Evolutionary conservation across 2,113 vertebrate genomes (phyloP).

Genomic region (Microtus ochrogaster): DNA sequence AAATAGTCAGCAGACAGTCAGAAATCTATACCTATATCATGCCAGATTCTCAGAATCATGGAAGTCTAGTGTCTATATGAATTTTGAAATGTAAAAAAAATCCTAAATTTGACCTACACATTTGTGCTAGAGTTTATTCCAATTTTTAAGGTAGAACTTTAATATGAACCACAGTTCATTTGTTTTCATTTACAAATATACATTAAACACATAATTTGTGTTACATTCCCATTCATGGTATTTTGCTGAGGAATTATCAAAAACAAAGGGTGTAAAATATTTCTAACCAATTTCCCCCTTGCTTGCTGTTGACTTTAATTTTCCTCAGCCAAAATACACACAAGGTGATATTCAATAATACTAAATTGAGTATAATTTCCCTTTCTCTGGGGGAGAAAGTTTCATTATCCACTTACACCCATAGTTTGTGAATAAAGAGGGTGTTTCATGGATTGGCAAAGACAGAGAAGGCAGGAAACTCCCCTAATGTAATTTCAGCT

Average conservation of each 20-base stretch:
- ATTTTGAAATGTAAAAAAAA: neutral
- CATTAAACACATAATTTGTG: conserved; percentile 41
- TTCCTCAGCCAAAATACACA: conserved; percentile 73
- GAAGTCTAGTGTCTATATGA: neutral
- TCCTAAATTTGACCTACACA: neutral
- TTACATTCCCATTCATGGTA: neutral
- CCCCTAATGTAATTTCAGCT: conserved; percentile 82
- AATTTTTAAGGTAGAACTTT: neutral
- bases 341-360: conserved; percentile 79
- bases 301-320: conserved; percentile 81
- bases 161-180: conserved; percentile 23
- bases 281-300: conserved; percentile 68
- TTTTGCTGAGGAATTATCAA: conserved; percentile 37
- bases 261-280: conserved; percentile 68
- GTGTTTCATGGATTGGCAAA: conserved; percentile 75
- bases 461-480: conserved; percentile 70
- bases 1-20: neutral
- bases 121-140: neutral
- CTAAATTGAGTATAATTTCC: conserved; percentile 76
- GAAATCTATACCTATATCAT: neutral
- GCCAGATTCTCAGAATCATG: neutral
- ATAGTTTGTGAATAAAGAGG: conserved; percentile 71
- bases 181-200: conserved; percentile 31
- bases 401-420: conserved; percentile 78
- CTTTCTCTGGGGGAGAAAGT: conserved; percentile 75